Conservation (phyloP, 2,888 invertebrate genomes). For the Xestia xanthographa region DNA sequence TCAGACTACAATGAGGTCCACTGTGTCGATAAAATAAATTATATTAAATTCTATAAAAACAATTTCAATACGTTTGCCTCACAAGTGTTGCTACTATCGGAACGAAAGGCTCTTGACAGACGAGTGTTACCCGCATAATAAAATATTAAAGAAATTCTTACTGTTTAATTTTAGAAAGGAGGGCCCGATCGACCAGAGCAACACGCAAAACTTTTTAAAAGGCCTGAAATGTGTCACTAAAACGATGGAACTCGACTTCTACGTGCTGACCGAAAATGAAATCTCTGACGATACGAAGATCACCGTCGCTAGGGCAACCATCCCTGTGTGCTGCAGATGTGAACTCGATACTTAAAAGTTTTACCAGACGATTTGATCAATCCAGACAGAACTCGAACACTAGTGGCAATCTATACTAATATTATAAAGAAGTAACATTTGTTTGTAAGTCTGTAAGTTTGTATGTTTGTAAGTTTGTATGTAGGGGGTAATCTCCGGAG, state of each 20-base stretch:
- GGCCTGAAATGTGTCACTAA: neutral
- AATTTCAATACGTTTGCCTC: conserved; percentile 20
- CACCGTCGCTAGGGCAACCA: neutral
- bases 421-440: no score
- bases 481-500: no score
- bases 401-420: no score
- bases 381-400: neutral
- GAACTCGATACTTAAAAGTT: neutral
- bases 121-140: neutral
- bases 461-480: no score
- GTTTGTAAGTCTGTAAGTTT: no score
- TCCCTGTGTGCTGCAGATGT: conserved; percentile 4
- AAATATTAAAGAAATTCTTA: neutral
- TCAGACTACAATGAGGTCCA: neutral
- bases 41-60: neutral
- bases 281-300: neutral
- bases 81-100: conserved; percentile 17
- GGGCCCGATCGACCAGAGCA: rapidly evolving
- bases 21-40: neutral
- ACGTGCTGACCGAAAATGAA: neutral
- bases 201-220: neutral
- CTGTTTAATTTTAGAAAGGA: neutral
- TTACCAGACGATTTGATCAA: neutral
- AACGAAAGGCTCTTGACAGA: conserved; percentile 26
- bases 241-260: neutral